Evolutionary conservation across 2,113 vertebrate genomes (phyloP), one percentile per base, ranked within the genome.

Genomic region (Hippopotamus amphibius): DNA sequence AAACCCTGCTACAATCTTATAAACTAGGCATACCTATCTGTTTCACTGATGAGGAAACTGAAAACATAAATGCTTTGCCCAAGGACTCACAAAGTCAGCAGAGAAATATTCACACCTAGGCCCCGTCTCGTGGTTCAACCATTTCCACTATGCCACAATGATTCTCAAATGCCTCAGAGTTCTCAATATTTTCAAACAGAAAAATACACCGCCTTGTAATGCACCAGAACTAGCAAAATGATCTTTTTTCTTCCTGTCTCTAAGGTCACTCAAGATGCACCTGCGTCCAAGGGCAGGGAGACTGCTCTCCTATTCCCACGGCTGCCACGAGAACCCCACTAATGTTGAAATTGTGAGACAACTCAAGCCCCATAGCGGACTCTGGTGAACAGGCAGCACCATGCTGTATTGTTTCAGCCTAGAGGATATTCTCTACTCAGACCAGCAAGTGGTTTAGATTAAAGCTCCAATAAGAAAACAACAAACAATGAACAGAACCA

Each of bases 401-500:
- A 85, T 86, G 90, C 93, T 93, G 84, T 6, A 28, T 37, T 84
- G 61, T 82, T 85, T 68, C 77, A 90, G n/a, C 93, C 50, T 48
- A 92, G 88, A 95, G 53, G 21, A 43, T 61, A 71, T 55, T 96
- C 86, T 92, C 16, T 61, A n/a, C 68, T 68, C 74, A 57, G 69
- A 83, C 37, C 24, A 82, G 68, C 48, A 53, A 17, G 33, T 5
- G 37, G 91, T 66, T 90, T 71, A 85, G 92, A 93, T 93, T 55
- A 9, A 87, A 86, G 85, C 68, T 89, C 83, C 63, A 92, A 26
- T 17, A 88, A 96, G 79, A 82, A 92, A 89, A 95, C 95, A 90
- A 77, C 66, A 72, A 96, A 95, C 95, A 96, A 65, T n/a, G 89
- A 88, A 96, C 74, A 97, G 86, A 96, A 88, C 28, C 30, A 17